phyloP scores from a whole-genome alignment of 1,140 invertebrate genomes.

The Lysiphlebus fabarum region DNA sequence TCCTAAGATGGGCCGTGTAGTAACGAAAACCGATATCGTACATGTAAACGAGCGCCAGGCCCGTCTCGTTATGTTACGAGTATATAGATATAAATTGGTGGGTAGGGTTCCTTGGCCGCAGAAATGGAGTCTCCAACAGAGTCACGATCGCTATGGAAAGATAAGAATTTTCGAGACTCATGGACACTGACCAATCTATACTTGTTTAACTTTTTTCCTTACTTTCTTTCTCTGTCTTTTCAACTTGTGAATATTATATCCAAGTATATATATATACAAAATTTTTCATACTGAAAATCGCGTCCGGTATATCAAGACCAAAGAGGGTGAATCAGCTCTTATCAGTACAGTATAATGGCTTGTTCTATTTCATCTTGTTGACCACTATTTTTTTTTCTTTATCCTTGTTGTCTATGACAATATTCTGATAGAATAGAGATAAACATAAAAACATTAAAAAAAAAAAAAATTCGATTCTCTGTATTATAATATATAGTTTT shows the following conservation, averaged over 20 bases:
- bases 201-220: conserved; percentile 9
- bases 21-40: conserved; percentile 21
- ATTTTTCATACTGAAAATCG: conserved; percentile 52
- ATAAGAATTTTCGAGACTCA: conserved; percentile 43
- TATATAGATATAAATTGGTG: conserved; percentile 50
- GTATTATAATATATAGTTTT: no score
- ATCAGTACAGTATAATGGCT: conserved; percentile 52
- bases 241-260: conserved; percentile 21
- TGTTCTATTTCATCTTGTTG: conserved; percentile 52
- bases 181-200: conserved; percentile 22
- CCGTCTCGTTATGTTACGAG: conserved; percentile 46
- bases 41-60: conserved; percentile 49
- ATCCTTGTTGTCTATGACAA: no score
- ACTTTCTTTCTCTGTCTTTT: conserved; percentile 13
- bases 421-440: no score
- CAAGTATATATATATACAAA: conserved; percentile 32
- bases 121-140: conserved; percentile 52
- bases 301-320: conserved; percentile 49
- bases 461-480: no score
- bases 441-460: no score
- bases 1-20: conserved; percentile 4
- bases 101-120: conserved; percentile 44
- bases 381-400: no score
- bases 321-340: conserved; percentile 50
- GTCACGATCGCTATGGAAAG: conserved; percentile 50